Evolutionary conservation across 2,113 vertebrate genomes (phyloP).

Genomic region (Willisornis vidua): DNA sequence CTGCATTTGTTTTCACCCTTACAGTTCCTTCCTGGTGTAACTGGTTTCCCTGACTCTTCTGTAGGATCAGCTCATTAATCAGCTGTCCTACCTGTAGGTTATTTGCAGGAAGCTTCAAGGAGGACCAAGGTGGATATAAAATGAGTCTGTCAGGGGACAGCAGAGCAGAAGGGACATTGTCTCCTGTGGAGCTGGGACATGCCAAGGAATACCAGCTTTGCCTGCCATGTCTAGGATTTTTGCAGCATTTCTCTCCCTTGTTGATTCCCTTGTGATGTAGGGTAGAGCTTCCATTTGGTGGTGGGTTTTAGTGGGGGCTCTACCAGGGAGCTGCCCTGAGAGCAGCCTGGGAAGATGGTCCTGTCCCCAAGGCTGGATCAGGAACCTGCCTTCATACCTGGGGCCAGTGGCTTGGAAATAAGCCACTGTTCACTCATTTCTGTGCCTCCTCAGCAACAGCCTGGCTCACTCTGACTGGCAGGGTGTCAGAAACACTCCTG

Average conservation of each 20-base stretch:
- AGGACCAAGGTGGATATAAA: background rate
- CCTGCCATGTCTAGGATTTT: background rate
- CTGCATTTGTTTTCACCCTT: background rate
- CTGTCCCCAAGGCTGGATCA: background rate
- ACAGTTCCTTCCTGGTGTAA: background rate
- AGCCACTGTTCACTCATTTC: rapidly evolving
- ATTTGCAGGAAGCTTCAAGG: background rate
- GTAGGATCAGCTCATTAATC: background rate
- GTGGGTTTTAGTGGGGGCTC: background rate
- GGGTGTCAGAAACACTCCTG: background rate
- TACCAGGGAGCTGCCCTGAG: background rate
- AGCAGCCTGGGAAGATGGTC: background rate
- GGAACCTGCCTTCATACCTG: background rate
- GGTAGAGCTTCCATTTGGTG: background rate
- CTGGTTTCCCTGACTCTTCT: background rate
- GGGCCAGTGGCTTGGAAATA: background rate
- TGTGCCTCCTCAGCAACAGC: background rate
- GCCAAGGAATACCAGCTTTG: background rate
- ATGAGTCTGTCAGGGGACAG: background rate
- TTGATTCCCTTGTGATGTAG: background rate
- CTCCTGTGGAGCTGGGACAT: background rate
- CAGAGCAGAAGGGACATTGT: background rate
- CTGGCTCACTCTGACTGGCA: background rate
- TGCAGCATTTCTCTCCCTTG: background rate
- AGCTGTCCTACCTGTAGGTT: background rate